Conservation (phyloP, 2,113 vertebrate genomes). For the Urocitellus parryii region DNA sequence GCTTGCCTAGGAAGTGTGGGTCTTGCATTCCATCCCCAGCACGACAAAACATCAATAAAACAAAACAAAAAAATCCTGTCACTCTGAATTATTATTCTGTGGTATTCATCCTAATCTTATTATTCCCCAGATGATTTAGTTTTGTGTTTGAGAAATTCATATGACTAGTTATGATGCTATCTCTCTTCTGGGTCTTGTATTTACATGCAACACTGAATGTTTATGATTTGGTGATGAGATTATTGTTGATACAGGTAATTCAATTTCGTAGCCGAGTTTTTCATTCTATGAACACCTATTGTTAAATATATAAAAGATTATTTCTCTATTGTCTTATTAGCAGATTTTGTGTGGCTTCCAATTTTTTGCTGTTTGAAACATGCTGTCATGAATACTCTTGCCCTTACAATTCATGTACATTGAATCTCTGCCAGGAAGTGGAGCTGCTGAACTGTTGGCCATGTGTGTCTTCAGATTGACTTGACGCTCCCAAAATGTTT, state of each 20-base stretch:
- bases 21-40: too few species aligned
- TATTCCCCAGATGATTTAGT: background rate
- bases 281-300: too few species aligned
- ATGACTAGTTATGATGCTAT: background rate
- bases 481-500: background rate
- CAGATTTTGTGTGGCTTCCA: background rate
- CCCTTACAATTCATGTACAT: rapidly evolving
- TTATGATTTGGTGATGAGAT: background rate
- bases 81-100: background rate
- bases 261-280: background rate
- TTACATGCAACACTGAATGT: background rate
- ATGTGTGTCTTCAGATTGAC: background rate
- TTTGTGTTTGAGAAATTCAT: background rate
- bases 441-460: background rate
- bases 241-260: background rate
- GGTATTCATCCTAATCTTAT: background rate
- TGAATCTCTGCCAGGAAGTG: background rate
- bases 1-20: background rate
- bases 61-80: too few species aligned
- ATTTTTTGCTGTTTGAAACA: background rate
- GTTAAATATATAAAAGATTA: background rate
- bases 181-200: background rate
- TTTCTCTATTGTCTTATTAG: background rate
- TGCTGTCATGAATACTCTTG: background rate
- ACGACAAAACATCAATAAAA: background rate